Percentiles rank a stretch among this genome's conserved stretches.
Conservation (phyloP, 2,113 vertebrate species). For the Phylloscopus trochilus region DNA sequence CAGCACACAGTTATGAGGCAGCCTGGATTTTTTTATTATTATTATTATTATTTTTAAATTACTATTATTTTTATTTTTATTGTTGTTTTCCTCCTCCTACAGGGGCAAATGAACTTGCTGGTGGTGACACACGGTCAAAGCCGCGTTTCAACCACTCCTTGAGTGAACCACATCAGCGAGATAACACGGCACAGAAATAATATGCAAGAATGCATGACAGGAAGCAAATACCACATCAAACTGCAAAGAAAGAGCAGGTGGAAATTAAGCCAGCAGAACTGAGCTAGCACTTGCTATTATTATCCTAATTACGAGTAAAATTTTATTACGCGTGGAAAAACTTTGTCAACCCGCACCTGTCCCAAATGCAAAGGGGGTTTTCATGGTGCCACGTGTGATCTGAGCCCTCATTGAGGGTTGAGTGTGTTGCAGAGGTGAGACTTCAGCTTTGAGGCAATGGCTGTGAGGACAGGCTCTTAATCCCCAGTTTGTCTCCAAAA, state of each 20-base stretch:
- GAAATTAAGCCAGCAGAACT: constrained; percentile 47
- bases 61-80: background rate
- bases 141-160: constrained; percentile 42
- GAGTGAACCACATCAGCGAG: background rate
- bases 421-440: background rate
- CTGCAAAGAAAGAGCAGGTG: constrained; percentile 33
- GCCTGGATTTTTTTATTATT: background rate
- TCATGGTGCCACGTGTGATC: background rate
- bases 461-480: background rate
- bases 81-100: background rate
- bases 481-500: background rate
- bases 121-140: background rate
- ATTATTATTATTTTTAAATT: background rate
- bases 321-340: background rate
- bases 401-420: background rate
- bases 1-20: background rate
- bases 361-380: background rate
- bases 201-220: constrained; percentile 22
- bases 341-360: background rate
- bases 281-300: constrained; percentile 43
- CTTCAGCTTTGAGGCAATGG: background rate
- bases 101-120: background rate
- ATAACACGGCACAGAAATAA: background rate
- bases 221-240: constrained; percentile 60
- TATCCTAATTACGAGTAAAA: constrained; percentile 31